A percentile compares a stretch with the other conserved stretches of the same genome.
Evolutionary conservation across 2,113 vertebrate genomes (phyloP).

Genomic region (Malurus alboscapulatus): DNA sequence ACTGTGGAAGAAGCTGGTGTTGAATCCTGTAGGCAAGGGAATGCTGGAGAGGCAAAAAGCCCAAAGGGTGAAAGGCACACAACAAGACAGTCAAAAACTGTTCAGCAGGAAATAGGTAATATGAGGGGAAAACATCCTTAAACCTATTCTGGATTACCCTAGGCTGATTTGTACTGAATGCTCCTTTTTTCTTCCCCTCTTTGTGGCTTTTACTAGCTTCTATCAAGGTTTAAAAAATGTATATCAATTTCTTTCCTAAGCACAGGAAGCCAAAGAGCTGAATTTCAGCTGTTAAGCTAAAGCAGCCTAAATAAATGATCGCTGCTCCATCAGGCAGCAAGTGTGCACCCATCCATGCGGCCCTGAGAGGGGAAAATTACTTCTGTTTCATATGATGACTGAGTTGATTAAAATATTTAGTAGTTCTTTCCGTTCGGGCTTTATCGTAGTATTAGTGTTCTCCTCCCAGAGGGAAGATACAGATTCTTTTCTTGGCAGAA

Average conservation of each 20-base stretch:
- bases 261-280: constrained; percentile 38
- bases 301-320: constrained; percentile 59
- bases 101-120: not conserved
- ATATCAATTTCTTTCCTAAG: constrained; percentile 56
- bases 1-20: not conserved
- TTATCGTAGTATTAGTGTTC: constrained; percentile 34
- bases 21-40: not conserved
- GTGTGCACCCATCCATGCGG: constrained; percentile 35
- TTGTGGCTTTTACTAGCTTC: constrained; percentile 7
- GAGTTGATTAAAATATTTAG: constrained; percentile 70
- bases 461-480: not conserved
- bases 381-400: constrained; percentile 39
- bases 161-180: not conserved
- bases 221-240: constrained; percentile 45
- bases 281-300: constrained; percentile 64
- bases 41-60: not conserved
- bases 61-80: not conserved
- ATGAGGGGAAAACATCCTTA: not conserved
- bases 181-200: not conserved
- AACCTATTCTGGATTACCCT: not conserved
- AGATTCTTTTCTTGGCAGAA: not conserved
- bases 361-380: constrained; percentile 49
- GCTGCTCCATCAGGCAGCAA: constrained; percentile 48
- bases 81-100: not conserved
- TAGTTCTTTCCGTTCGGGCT: not conserved